These are phyloP conservation scores for Heliconius melpomene DNA, from an alignment of 1,140 invertebrate genomes.

Conservation along the genomic window DNA sequence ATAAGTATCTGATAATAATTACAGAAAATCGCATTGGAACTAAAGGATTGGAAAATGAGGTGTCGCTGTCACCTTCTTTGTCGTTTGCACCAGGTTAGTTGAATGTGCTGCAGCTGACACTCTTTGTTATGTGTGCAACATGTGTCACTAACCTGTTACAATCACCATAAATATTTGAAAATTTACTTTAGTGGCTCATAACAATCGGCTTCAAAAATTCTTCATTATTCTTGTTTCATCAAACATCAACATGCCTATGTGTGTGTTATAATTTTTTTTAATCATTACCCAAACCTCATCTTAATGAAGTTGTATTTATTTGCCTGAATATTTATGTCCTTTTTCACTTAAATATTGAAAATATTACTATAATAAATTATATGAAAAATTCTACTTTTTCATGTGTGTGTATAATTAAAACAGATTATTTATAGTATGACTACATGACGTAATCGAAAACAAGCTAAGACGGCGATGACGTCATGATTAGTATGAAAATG, in stretches of 20 bases:
- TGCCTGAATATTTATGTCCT: background rate
- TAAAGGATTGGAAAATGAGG: slow-evolving; percentile 90
- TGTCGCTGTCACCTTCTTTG: slow-evolving; percentile 81
- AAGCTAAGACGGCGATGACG: slow-evolving; percentile 56
- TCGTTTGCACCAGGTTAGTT: slow-evolving; percentile 90
- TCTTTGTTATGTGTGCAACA: slow-evolving; percentile 74
- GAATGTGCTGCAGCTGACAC: slow-evolving; percentile 80
- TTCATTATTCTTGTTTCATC: background rate
- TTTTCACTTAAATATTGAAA: background rate
- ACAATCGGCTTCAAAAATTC: slow-evolving; percentile 12
- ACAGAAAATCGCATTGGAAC: slow-evolving; percentile 86
- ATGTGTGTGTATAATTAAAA: background rate
- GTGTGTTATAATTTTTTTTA: background rate
- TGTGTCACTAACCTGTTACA: slow-evolving; percentile 78
- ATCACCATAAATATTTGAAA: slow-evolving; percentile 39
- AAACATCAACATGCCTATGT: background rate
- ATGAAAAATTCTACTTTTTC: background rate
- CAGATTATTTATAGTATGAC: slow-evolving; percentile 1
- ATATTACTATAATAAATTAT: background rate
- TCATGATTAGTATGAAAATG: slow-evolving; percentile 49
- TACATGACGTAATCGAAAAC: slow-evolving; percentile 58
- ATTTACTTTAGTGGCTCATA: slow-evolving; percentile 21
- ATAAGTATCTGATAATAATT: slow-evolving; percentile 62
- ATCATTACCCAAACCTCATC: background rate
- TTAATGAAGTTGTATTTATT: background rate